A percentile compares a stretch with the other conserved stretches of the same genome.
phyloP scores from a whole-genome alignment of 2,888 invertebrate genomes.

The Pecten maximus region DNA sequence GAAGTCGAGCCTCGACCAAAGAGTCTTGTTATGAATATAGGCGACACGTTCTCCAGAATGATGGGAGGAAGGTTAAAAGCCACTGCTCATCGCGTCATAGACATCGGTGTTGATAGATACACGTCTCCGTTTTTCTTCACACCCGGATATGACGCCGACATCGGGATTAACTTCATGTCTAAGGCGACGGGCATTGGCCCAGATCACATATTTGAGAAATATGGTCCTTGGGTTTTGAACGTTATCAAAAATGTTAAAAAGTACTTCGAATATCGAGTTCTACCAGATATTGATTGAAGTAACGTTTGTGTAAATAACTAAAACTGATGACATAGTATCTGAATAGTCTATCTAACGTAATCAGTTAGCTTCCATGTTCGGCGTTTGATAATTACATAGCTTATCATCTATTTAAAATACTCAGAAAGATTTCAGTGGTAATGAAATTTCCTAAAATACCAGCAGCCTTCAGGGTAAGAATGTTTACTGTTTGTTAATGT shows the following conservation, averaged over 20 bases:
- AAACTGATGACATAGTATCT: background rate
- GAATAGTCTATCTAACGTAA: background rate
- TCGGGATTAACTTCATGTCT: conserved; percentile 58
- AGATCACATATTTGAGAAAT: conserved; percentile 53
- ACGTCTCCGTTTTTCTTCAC: conserved; percentile 68
- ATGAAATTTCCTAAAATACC: too few species aligned
- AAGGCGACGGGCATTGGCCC: conserved; percentile 51
- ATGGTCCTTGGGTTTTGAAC: conserved; percentile 56
- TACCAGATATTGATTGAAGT: background rate
- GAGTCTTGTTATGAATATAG: conserved; percentile 69
- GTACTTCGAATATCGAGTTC: background rate
- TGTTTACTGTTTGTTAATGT: too few species aligned
- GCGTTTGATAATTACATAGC: too few species aligned
- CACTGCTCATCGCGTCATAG: conserved; percentile 65
- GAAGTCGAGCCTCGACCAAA: conserved; percentile 61
- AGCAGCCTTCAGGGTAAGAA: too few species aligned
- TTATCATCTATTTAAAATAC: too few species aligned
- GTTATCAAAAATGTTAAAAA: conserved; percentile 53
- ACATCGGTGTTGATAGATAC: conserved; percentile 60
- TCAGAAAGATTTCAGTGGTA: too few species aligned
- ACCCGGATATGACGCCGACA: conserved; percentile 62
- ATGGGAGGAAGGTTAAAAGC: conserved; percentile 65
- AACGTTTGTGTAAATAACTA: background rate
- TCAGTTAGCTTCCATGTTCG: too few species aligned
- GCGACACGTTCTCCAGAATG: conserved; percentile 66